Evolutionary conservation across 2,113 vertebrate genomes (phyloP), one percentile per base, ranked within the genome.

Genomic region (Grammomys dolichurus): DNA sequence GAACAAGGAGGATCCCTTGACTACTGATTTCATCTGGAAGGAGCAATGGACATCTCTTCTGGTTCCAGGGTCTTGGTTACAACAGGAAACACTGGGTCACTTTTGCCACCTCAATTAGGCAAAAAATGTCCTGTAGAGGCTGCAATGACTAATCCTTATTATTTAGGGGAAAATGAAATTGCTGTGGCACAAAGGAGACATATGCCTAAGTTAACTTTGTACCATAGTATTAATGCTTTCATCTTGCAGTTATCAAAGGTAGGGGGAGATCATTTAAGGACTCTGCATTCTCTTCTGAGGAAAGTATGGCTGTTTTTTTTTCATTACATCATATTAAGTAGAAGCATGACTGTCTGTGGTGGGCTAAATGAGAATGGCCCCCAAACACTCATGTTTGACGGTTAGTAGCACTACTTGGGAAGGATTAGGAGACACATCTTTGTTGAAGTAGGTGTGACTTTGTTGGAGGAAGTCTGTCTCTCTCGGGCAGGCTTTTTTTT

Each of bases 291-390:
- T 85, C 85, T 94, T 89, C 93, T 78, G 43, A 43, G 60, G 17
- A 56, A 94, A 94, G 63, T 33, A 73, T 48, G n/a, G 36, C 19
- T 17, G 16, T 28, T 77, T 91, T 65, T 65, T 40, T 40, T 13
- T 22, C 54, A 67, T 36, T 86, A 12, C 51, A 48, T 87, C n/a
- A 48, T 16, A 17, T 73, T 72, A 91, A 48, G 20, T 58, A 17
- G 33, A 93, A 96, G 60, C 89, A 90, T 73, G 88, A 93, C 65
- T 86, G 7, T 43, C n/a, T 60, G n/a, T 60, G 36, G 80, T 82
- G 56, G 28, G 9, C 36, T 80, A 19, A 80, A 54, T 80, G 48
- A 80, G 77, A 80, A 80, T 11, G 17, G 36, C 22, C 7, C 7
- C 80, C 36, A 40, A 26, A 60, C 7, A n/a, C 36, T 40, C 22